A percentile compares a stretch with the other conserved stretches of the same genome.
These are phyloP conservation scores for Crotalus adamanteus DNA, from an alignment of 2,797 vertebrate genomes.

Conservation along the genomic window DNA sequence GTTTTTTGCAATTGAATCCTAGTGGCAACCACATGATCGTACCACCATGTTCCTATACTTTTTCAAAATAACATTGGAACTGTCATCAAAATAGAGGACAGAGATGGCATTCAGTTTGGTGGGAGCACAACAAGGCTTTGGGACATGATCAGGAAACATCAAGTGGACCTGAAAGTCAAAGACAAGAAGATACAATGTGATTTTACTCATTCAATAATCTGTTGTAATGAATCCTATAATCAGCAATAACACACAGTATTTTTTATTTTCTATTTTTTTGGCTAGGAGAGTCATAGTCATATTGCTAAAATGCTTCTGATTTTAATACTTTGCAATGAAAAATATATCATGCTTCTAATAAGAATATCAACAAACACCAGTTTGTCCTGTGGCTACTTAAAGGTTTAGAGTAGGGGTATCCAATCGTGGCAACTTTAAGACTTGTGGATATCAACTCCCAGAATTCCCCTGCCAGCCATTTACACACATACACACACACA, in stretches of 20 bases:
- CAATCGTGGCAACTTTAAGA: background rate
- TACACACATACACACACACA: background rate
- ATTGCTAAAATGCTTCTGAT: background rate
- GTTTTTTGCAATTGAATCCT: conserved; percentile 54
- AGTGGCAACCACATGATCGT: conserved; percentile 97
- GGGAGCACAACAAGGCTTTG: conserved; percentile 98
- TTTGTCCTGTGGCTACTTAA: background rate
- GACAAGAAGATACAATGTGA: conserved; percentile 28
- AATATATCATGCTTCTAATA: background rate
- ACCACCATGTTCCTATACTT: conserved; percentile 99
- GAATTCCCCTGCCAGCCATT: background rate
- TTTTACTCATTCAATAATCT: background rate
- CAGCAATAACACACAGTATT: background rate
- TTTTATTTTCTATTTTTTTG: background rate
- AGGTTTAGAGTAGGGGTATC: background rate
- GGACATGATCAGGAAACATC: conserved; percentile 99
- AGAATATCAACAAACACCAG: background rate
- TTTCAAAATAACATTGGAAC: conserved; percentile 98
- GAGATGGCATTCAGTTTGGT: conserved; percentile 99
- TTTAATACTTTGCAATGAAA: background rate
- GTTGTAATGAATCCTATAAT: background rate
- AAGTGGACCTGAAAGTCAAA: conserved; percentile 86
- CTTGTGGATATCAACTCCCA: background rate
- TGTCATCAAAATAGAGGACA: conserved; percentile 98
- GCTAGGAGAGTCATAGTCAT: background rate